phyloP scores from a whole-genome alignment of 2,888 invertebrate species.

The Chorisops tibialis region DNA sequence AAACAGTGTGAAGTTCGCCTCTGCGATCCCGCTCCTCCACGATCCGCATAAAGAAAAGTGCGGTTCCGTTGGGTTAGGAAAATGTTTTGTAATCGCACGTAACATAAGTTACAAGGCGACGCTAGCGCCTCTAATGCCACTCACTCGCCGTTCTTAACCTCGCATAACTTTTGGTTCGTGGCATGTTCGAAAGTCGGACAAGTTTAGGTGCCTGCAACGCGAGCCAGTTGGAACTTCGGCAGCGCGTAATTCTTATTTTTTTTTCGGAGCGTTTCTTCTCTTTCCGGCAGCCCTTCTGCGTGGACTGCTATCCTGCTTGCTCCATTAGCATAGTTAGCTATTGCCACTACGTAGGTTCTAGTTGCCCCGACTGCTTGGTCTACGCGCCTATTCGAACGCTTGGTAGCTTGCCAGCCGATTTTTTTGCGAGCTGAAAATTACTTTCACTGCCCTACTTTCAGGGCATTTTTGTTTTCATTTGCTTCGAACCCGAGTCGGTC shows the following conservation, averaged over 20 bases:
- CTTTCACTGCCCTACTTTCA: constrained; percentile 22
- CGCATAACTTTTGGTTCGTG: neutral
- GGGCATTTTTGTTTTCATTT: constrained; percentile 18
- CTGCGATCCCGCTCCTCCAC: neutral
- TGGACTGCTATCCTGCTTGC: neutral
- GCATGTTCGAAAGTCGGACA: neutral
- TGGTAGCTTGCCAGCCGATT: constrained; percentile 14
- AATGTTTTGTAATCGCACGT: neutral
- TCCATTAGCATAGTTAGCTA: neutral
- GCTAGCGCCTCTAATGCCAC: neutral
- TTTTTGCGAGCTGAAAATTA: constrained; percentile 11
- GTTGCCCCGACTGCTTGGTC: neutral
- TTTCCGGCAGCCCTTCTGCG: neutral
- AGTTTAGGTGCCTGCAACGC: neutral
- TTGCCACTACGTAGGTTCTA: neutral
- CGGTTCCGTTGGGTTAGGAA: constrained; percentile 3
- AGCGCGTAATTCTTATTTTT: no score
- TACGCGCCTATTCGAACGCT: neutral
- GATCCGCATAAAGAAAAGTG: neutral
- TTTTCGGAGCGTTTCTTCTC: no score
- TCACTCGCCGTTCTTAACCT: neutral
- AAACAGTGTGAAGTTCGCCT: neutral
- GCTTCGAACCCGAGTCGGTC: neutral
- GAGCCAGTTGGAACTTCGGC: no score
- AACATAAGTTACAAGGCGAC: neutral